Conservation (phyloP, 1,140 invertebrate genomes). For the Schlechtendalia chinensis region DNA sequence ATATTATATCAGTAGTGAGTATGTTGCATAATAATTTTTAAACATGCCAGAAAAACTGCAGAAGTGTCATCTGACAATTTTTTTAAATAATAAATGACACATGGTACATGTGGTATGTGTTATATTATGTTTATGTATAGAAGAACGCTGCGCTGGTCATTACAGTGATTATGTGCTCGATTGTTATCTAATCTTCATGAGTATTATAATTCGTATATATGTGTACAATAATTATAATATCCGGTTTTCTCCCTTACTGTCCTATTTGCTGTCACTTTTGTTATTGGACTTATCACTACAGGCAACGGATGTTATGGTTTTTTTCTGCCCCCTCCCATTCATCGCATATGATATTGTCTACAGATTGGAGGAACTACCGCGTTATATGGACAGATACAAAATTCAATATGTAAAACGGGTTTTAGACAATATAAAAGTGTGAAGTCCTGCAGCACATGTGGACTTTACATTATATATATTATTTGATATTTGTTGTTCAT, state of each 20-base stretch:
- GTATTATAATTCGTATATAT: conserved; percentile 1
- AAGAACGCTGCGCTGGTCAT: too few species aligned
- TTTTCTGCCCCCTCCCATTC: conserved; percentile 1
- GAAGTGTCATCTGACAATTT: conserved; percentile 7
- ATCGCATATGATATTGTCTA: conserved; percentile 10
- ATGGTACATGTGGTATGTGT: background rate
- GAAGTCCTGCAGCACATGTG: background rate
- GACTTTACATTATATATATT: background rate
- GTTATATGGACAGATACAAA: background rate
- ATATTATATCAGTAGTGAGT: too few species aligned
- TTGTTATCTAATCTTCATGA: conserved; percentile 41
- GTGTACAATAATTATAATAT: conserved; percentile 13
- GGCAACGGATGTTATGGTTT: conserved; percentile 43
- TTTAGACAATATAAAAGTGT: conserved; percentile 24
- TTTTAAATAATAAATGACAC: conserved; percentile 4
- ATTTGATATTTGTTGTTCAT: background rate
- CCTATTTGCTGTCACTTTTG: conserved; percentile 11
- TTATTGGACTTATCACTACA: conserved; percentile 40
- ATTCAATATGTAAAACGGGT: conserved; percentile 15
- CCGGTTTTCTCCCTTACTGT: conserved; percentile 39
- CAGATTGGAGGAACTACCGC: too few species aligned
- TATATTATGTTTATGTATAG: background rate
- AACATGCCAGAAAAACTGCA: background rate
- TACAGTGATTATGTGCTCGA: background rate
- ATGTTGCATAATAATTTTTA: background rate